Evolutionary conservation across 1,140 invertebrate species (phyloP), one percentile per base, ranked within the genome.

Genomic region (Pseudomyrmex gracilis): DNA sequence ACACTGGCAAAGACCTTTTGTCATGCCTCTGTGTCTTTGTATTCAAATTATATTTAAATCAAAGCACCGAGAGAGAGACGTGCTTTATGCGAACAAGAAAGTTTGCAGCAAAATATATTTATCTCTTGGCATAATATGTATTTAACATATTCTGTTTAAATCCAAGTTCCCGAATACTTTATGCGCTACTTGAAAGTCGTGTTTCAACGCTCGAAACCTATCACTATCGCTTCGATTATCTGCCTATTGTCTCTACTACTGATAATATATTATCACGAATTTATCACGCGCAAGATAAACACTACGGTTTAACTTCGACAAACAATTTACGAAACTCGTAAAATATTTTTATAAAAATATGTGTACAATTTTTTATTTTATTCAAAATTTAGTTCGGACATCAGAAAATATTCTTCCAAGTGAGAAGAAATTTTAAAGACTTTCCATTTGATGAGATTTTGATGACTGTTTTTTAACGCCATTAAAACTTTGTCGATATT

Each of bases 11-110:
- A 70, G 15, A 22, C 12, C n/a, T 80, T 70, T 34, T n/a, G n/a
- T 2, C 1, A 13, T 49, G 12, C 3, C 13, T 10, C 61, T 49
- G 12, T 12, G 8, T 10, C 61, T 71, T 70, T 80, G 53, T 78
- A 80, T 80, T 70, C 22, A 80, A 80, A 80, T 80, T 71, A 60
- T n/a, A 80, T 80, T 80, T 49, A 78, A 78, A 80, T 80, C 45
- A 2, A 70, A 53, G 24, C n/a, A 71, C 20, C 10, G 43, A 45
- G 9, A 24, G 45, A 22, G 9, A 10, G 22, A 45, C 9, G 15
- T 60, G 43, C 5, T 15, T 49, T 70, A 3, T 45, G 13, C 12
- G 1, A 70, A 47, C 17, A 17, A 9, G 20, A 73, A 61, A 58
- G 4, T 73, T 45, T 15, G 58, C n/a, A 73, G 13, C 13, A 24